Conservation (phyloP, 2,888 invertebrate species). For the Nycteola revayana region DNA sequence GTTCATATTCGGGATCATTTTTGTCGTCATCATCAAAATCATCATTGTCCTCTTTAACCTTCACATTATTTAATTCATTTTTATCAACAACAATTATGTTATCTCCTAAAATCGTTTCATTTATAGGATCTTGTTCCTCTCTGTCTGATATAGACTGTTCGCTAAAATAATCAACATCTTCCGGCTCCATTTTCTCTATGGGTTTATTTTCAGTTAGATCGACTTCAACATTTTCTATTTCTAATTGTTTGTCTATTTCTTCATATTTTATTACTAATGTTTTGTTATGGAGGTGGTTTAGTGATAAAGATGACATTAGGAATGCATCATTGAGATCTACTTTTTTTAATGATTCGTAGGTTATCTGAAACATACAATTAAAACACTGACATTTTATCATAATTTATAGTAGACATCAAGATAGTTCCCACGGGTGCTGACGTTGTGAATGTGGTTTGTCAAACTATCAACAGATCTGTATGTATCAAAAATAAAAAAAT, state of each 20-base stretch:
- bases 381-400: not conserved
- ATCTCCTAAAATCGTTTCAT: slow-evolving; percentile 6
- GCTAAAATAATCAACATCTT: slow-evolving; percentile 15
- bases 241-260: not conserved
- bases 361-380: slow-evolving; percentile 34
- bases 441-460: too few relatives aligned
- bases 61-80: slow-evolving; percentile 7
- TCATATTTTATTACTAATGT: slow-evolving; percentile 29
- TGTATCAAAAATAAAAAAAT: too few relatives aligned
- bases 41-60: slow-evolving; percentile 19
- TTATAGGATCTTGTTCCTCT: slow-evolving; percentile 6
- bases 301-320: slow-evolving; percentile 41
- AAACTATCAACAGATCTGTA: too few relatives aligned
- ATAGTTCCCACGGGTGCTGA: too few relatives aligned
- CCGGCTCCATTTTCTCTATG: slow-evolving; percentile 14
- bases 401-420: too few relatives aligned
- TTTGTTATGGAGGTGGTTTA: slow-evolving; percentile 30
- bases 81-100: slow-evolving; percentile 8
- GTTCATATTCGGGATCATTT: not conserved
- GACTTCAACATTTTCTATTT: slow-evolving; percentile 17
- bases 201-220: slow-evolving; percentile 18
- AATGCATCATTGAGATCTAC: slow-evolving; percentile 39
- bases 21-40: slow-evolving; percentile 6
- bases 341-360: slow-evolving; percentile 53
- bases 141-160: slow-evolving; percentile 14